Conservation (phyloP, 37 sponge, comb jelly and placozoan genomes). For the Cliona cf. orientalis region DNA sequence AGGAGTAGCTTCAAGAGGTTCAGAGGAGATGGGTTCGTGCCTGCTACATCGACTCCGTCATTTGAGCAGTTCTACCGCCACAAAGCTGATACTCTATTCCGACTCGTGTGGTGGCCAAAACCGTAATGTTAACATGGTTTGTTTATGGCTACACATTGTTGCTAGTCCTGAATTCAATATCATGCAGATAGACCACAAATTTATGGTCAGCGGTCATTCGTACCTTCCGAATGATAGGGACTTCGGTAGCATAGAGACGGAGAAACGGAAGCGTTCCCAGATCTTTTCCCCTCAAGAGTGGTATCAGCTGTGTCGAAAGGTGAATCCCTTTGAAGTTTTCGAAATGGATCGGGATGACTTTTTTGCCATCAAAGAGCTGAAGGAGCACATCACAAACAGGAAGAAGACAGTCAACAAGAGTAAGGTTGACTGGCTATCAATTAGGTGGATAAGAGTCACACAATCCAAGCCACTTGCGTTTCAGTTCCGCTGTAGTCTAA, state of each 20-base stretch:
- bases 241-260: background rate
- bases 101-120: constrained; percentile 44
- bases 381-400: background rate
- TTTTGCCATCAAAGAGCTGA: background rate
- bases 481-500: constrained; percentile 5
- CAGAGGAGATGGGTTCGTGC: background rate
- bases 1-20: constrained; percentile 33
- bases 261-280: background rate
- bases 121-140: constrained; percentile 8
- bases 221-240: background rate
- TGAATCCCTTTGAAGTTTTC: background rate
- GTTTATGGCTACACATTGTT: background rate
- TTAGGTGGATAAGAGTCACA: background rate
- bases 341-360: background rate
- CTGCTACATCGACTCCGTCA: background rate
- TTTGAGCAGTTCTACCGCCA: background rate
- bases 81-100: constrained; percentile 1
- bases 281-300: background rate
- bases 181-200: background rate
- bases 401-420: background rate
- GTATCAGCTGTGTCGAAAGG: background rate
- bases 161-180: background rate
- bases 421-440: background rate
- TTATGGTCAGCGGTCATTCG: background rate
- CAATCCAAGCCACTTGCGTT: background rate